A percentile compares a stretch with the other conserved stretches of the same genome.
These are phyloP conservation scores for Chalcis sispes DNA, from an alignment of 2,888 invertebrate genomes.

Conservation along the genomic window DNA sequence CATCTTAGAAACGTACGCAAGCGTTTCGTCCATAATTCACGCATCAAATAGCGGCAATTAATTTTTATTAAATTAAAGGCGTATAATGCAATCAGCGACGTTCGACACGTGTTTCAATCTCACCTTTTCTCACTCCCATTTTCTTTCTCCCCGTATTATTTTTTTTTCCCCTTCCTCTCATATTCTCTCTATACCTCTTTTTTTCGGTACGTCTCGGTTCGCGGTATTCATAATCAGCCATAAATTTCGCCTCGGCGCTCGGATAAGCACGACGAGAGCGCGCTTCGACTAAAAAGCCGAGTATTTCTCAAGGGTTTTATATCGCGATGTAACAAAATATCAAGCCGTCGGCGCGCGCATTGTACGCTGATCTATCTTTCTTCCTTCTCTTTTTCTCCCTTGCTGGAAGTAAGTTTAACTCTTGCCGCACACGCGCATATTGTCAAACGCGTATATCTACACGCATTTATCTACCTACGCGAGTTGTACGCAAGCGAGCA, in stretches of 20 bases:
- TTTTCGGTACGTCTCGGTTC: conserved; percentile 19
- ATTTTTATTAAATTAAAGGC: conserved; percentile 50
- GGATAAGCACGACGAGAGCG: conserved; percentile 31
- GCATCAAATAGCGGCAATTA: conserved; percentile 36
- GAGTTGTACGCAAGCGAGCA: conserved; percentile 6
- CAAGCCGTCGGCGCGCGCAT: conserved; percentile 40
- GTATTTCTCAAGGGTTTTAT: conserved; percentile 54
- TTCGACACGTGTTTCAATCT: conserved; percentile 56
- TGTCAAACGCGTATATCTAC: conserved; percentile 48
- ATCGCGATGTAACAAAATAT: conserved; percentile 53
- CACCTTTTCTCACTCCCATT: conserved; percentile 29
- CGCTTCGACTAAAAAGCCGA: conserved; percentile 25
- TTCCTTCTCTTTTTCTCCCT: background rate
- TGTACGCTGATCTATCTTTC: conserved; percentile 20
- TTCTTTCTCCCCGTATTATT: no score
- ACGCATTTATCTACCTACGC: conserved; percentile 49
- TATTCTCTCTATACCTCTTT: no score
- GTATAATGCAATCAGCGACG: conserved; percentile 47
- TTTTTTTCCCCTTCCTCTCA: background rate
- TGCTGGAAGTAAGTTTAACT: conserved; percentile 29
- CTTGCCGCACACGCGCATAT: conserved; percentile 41
- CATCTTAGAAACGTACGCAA: conserved; percentile 6
- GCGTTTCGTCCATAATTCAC: conserved; percentile 12
- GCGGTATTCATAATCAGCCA: conserved; percentile 52
- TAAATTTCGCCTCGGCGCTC: conserved; percentile 42